These are phyloP conservation scores for Saxicola maurus DNA, from an alignment of 2,797 vertebrate species.

Conservation along the genomic window DNA sequence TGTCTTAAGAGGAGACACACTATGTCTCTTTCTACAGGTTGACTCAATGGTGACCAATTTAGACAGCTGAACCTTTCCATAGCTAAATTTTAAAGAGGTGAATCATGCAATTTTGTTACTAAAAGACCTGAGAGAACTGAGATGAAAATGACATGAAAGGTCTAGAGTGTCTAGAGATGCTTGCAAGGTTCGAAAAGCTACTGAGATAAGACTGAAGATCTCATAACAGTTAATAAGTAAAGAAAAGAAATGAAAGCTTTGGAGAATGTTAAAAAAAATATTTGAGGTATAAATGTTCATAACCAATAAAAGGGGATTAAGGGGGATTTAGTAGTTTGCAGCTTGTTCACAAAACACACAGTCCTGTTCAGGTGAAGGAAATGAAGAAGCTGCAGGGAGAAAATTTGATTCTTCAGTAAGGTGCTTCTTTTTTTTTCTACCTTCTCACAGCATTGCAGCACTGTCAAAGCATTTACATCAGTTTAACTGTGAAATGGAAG, in stretches of 20 bases:
- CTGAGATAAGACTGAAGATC: not conserved
- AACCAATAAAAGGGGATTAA: not conserved
- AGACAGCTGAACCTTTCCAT: not conserved
- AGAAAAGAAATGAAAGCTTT: not conserved
- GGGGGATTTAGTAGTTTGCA: not conserved
- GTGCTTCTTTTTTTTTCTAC: not conserved
- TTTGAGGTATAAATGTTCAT: not conserved
- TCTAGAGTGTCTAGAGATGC: not conserved
- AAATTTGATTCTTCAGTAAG: not conserved
- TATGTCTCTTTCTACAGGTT: not conserved
- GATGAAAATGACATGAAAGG: not conserved
- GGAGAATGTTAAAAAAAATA: not conserved
- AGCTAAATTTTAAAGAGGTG: not conserved
- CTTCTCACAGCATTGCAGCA: not conserved
- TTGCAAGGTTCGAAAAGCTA: not conserved
- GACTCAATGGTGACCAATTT: not conserved
- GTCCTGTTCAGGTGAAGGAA: not conserved
- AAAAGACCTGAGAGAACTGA: not conserved
- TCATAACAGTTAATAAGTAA: not conserved
- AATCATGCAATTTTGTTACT: not conserved
- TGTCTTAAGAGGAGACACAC: not conserved
- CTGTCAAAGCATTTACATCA: not conserved
- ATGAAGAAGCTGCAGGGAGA: not conserved
- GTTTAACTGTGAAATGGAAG: not conserved
- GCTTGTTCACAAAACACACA: fast-evolving